Base-by-base conservation (phyloP, 2,113 vertebrate species). In the Peucedramus taeniatus region DNA sequence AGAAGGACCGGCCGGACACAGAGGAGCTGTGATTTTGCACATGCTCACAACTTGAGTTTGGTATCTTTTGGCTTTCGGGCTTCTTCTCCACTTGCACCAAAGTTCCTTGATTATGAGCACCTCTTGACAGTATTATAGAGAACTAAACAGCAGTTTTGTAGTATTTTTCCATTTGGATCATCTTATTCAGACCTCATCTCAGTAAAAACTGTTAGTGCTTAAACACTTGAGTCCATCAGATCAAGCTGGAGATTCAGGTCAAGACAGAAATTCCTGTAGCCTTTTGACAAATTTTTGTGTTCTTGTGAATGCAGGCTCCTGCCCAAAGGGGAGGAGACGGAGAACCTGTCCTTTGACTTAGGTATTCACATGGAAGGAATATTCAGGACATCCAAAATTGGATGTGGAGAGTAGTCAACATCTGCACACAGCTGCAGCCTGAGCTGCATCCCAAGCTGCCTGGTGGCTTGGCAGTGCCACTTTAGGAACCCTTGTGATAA, bases 51-150 rank as follows among this genome's bases (percentile, higher is more conserved):
- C 24, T 33, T 0, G 0, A 56, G 26, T 51, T 68, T n/a, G 44
- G 1, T 39, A 39, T 27, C 26, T 92, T 37, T 30, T 23, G n/a
- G 54, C 28, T 63, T 63, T 70, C 1, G 3, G 31, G 28, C 42
- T 54, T 15, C 42, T 70, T 21, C 14, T 22, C 28, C 27, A 53
- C 20, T 45, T 83, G 35, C 22, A 7, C 74, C 15, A 0, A 0
- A 49, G 27, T 57, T 71, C 42, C 40, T 37, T 21, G 26, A 23
- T 60, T 76, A 15, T 28, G 15, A 53, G 27, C 5, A 65, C 6
- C 10, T 89, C 47, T 23, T 51, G 49, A 30, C 9, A 39, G 40
- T 31, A 15, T 44, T n/a, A 30, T 15, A 64, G 33, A 30, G 40
- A 35, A 24, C 57, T 59, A 74, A 37, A 15, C 11, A 31, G 35